These are phyloP conservation scores for Neodiprion virginianus DNA, from an alignment of 1,140 invertebrate genomes.

Conservation along the genomic window DNA sequence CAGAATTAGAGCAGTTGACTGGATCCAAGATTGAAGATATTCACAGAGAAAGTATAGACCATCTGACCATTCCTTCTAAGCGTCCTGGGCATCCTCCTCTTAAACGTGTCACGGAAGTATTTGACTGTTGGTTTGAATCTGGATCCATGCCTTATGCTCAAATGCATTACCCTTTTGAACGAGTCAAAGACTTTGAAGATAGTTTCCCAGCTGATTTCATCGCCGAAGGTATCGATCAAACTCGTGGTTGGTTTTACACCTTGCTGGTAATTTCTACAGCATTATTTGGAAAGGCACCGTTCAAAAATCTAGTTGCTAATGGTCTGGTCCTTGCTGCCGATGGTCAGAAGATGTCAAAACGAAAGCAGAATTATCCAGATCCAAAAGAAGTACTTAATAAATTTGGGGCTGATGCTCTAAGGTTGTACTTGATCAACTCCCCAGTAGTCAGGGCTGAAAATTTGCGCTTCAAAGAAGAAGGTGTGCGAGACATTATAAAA, in stretches of 20 bases:
- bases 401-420: constrained; percentile 96
- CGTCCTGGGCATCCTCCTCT: constrained; percentile 83
- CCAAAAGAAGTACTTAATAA: constrained; percentile 90
- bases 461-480: constrained; percentile 96
- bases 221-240: constrained; percentile 99
- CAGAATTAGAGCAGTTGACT: constrained; percentile 85
- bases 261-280: constrained; percentile 94
- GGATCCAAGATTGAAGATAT: constrained; percentile 87
- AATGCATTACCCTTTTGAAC: constrained; percentile 96
- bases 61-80: constrained; percentile 91
- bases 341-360: constrained; percentile 99
- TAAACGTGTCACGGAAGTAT: constrained; percentile 90
- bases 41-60: constrained; percentile 94
- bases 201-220: constrained; percentile 99
- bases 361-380: constrained; percentile 99
- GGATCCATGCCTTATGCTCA: constrained; percentile 99
- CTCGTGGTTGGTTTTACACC: constrained; percentile 99
- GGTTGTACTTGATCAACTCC: constrained; percentile 97
- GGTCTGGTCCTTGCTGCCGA: constrained; percentile 94
- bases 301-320: constrained; percentile 97
- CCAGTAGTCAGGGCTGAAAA: constrained; percentile 98
- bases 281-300: constrained; percentile 96
- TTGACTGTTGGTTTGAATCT: constrained; percentile 99
- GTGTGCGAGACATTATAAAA: constrained; percentile 94
- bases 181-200: constrained; percentile 89